Evolutionary conservation across 2,888 invertebrate genomes (phyloP).

Genomic region (Xiphydria camelus): DNA sequence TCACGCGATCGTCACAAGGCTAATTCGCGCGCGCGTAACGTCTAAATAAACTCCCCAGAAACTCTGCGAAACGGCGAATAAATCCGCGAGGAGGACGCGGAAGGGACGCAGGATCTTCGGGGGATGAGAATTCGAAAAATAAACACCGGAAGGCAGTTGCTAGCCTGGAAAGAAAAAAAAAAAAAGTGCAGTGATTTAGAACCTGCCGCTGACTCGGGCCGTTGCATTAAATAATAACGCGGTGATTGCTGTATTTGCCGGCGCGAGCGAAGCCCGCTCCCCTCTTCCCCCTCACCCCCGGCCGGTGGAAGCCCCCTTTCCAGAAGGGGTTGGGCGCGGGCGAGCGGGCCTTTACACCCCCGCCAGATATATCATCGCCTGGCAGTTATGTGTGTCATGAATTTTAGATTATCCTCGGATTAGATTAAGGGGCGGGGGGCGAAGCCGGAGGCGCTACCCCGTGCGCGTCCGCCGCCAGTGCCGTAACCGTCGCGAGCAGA

Average conservation of each 20-base stretch:
- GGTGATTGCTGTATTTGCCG: slow-evolving; percentile 13
- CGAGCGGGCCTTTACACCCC: slow-evolving; percentile 35
- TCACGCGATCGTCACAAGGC: too few relatives aligned
- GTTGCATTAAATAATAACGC: slow-evolving; percentile 43
- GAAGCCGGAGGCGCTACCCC: not conserved
- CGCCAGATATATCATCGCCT: slow-evolving; percentile 56
- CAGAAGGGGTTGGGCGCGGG: slow-evolving; percentile 6
- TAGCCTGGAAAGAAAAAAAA: not conserved
- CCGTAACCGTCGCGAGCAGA: too few relatives aligned
- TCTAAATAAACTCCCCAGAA: too few relatives aligned
- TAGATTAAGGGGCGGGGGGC: slow-evolving; percentile 47
- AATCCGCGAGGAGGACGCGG: too few relatives aligned
- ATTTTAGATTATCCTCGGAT: slow-evolving; percentile 56
- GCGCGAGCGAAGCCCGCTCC: not conserved
- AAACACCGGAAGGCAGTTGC: too few relatives aligned
- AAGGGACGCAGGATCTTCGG: too few relatives aligned
- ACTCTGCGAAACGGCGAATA: too few relatives aligned
- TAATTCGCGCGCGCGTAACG: too few relatives aligned
- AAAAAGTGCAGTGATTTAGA: slow-evolving; percentile 18
- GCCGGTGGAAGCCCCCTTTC: not conserved
- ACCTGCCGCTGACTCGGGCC: slow-evolving; percentile 16
- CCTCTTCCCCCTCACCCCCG: too few relatives aligned
- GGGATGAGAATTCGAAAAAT: not conserved
- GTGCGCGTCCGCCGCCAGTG: not conserved
- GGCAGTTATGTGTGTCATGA: slow-evolving; percentile 57